Conservation (phyloP, 2,888 invertebrate species). For the Lypha dubia region DNA sequence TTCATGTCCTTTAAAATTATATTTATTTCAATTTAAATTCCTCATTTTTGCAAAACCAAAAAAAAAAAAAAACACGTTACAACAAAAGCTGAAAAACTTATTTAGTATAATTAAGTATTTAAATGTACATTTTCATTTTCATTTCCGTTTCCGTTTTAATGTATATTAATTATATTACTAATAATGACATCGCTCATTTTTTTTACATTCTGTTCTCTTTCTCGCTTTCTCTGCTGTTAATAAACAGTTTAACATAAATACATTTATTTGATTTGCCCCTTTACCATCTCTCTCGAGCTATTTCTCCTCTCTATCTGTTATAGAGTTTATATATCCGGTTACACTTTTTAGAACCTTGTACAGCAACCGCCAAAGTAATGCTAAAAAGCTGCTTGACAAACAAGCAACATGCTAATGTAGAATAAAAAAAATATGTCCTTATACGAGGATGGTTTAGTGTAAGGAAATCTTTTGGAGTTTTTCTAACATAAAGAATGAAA, state of each 20-base stretch:
- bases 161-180: slow-evolving; percentile 48
- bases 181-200: neutral
- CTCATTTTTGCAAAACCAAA: neutral
- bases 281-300: neutral
- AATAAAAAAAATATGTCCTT: neutral
- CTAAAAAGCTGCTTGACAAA: neutral
- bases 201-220: neutral
- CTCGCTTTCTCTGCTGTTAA: neutral
- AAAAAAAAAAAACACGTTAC: neutral
- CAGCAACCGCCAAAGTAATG: neutral
- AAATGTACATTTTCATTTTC: slow-evolving; percentile 56
- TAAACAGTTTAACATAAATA: neutral
- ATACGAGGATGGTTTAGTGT: neutral
- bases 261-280: neutral
- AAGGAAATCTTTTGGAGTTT: neutral
- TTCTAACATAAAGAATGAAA: no score
- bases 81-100: neutral
- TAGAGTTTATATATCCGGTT: slow-evolving; percentile 27
- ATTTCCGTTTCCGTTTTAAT: slow-evolving; percentile 67
- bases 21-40: neutral
- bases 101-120: slow-evolving; percentile 32
- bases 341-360: slow-evolving; percentile 18
- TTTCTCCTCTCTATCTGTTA: neutral
- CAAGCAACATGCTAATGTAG: slow-evolving; percentile 16
- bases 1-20: neutral